Evolutionary conservation across 2,113 vertebrate genomes (phyloP).

Genomic region (Raphicerus campestris): DNA sequence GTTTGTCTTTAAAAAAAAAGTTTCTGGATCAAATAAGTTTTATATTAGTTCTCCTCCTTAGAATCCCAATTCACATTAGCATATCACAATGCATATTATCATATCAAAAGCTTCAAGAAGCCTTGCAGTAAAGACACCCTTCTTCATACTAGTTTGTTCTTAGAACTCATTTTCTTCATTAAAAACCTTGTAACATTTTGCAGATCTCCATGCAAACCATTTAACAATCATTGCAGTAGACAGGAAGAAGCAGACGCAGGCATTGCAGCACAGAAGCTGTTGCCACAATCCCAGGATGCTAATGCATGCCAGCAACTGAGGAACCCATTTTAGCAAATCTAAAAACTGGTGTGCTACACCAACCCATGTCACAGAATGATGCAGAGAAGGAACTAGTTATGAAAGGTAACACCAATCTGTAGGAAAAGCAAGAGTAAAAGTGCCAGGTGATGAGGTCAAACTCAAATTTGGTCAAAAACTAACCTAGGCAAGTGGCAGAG

Average conservation of each 20-base stretch:
- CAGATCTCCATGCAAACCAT: background rate
- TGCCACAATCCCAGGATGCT: background rate
- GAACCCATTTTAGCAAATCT: background rate
- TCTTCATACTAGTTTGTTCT: conserved; percentile 40
- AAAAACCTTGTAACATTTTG: background rate
- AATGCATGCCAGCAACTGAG: background rate
- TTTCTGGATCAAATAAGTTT: conserved; percentile 48
- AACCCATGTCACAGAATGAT: background rate
- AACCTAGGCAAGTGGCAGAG: background rate
- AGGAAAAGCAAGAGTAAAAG: background rate
- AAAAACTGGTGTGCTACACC: background rate
- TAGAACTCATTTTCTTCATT: conserved; percentile 4
- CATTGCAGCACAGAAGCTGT: too few relatives aligned
- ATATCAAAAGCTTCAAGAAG: conserved; percentile 53
- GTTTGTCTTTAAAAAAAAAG: background rate
- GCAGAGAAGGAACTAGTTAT: background rate
- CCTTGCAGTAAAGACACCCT: conserved; percentile 8
- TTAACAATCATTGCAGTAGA: background rate
- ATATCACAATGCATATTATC: conserved; percentile 53
- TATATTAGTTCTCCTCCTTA: conserved; percentile 36
- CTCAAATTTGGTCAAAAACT: background rate
- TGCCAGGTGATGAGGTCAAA: background rate
- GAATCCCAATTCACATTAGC: conserved; percentile 44
- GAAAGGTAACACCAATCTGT: background rate
- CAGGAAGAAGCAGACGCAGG: background rate